Evolutionary conservation across 2,888 invertebrate genomes (phyloP), one percentile per base, ranked within the genome.

Genomic region (Epistrophella euchroma): DNA sequence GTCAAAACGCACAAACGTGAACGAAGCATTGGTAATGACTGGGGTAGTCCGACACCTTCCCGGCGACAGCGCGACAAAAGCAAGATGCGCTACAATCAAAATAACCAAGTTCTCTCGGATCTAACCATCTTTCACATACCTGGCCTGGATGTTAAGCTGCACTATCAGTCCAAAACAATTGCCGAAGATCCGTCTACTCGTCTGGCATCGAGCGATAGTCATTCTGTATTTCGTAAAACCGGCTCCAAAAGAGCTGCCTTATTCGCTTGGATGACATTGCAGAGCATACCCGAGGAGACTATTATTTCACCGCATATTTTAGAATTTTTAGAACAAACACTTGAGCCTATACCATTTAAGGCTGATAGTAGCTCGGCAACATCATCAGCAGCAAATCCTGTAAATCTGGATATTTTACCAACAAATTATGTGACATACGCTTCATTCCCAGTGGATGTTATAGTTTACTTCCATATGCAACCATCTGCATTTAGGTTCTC

Each of bases 381-480:
- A 0, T 91, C 92, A 1, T 90, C 91, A 1, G 89, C 90, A 19
- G 81, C 88, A 10, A 91, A 91, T 83, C 90, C 92, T 0, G 93
- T 91, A 0, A 94, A 93, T 90, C 93, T 94, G 89, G 95, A 94
- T 88, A 91, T 93, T n/a, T 93, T 94, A 45, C 94, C 95, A 88
- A 95, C 95, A 89, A 96, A 95, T 0, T 96, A 96, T 92, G 97
- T 97, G 90, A 97, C 96, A 88, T 97, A 97, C 91, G 96, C 97
- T 45, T 98, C 98, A 73, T 99, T 99, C 92, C 99, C 99, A 0
- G 98, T 99, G 0, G 99, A 99, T 93, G 98, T 99, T 28, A 97
- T 99, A 89, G 98, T 99, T 52, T 98, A 98, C 93, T 97, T 99
- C 93, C 97, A 98, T 92, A 98, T 99, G 96, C 98, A 99, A 92